These are phyloP conservation scores for Nasonia giraulti DNA, from an alignment of 1,140 invertebrate genomes.

Conservation along the genomic window DNA sequence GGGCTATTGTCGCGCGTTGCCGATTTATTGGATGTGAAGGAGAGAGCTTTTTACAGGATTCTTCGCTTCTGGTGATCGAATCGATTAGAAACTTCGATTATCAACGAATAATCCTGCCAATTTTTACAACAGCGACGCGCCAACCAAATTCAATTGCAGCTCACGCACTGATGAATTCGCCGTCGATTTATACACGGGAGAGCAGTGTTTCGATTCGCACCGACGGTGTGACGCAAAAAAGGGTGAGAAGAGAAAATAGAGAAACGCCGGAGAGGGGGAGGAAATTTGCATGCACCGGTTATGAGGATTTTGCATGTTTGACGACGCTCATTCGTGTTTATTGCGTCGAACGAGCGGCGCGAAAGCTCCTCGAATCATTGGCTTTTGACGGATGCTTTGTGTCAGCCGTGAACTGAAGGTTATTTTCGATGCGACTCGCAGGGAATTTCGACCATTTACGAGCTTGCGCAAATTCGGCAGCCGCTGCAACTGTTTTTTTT, in stretches of 20 bases:
- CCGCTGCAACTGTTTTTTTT: neutral
- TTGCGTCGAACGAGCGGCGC: neutral
- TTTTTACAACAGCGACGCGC: neutral
- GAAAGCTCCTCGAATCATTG: constrained; percentile 15
- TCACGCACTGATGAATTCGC: neutral
- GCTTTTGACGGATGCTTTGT: neutral
- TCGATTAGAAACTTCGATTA: no score
- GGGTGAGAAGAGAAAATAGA: neutral
- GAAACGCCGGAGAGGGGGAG: neutral
- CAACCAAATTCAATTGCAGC: neutral
- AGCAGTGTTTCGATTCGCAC: neutral
- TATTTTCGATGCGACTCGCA: neutral
- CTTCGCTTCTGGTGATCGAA: no score
- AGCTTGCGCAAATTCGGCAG: neutral
- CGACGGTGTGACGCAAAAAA: neutral
- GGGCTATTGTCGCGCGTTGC: neutral
- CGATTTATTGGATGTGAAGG: neutral
- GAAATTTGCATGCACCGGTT: constrained; percentile 8
- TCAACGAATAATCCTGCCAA: neutral
- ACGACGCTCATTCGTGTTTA: constrained; percentile 12
- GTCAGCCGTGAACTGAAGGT: neutral
- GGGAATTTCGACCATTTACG: constrained; percentile 3
- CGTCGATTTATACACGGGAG: neutral
- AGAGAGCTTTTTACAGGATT: no score
- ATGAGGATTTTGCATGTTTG: constrained; percentile 19